A percentile compares a stretch with the other conserved stretches of the same genome.
These are phyloP conservation scores for Phyllotreta cruciferae DNA, from an alignment of 2,888 invertebrate species.

Conservation along the genomic window DNA sequence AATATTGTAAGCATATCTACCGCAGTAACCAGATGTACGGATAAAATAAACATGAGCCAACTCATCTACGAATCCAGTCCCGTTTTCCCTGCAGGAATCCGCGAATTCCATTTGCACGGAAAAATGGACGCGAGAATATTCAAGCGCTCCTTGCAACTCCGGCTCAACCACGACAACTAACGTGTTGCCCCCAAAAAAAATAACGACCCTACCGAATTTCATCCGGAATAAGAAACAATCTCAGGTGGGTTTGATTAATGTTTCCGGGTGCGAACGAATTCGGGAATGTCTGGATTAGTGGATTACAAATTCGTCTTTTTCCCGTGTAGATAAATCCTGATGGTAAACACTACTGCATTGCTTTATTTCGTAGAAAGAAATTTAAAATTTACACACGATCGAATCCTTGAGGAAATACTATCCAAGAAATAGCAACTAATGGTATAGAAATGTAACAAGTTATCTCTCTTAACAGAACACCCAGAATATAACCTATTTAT, in stretches of 20 bases:
- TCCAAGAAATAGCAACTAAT: too few species aligned
- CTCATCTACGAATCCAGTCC: slow-evolving; percentile 11
- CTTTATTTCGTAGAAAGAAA: not conserved
- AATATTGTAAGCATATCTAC: not conserved
- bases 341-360: not conserved
- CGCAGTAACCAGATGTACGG: slow-evolving; percentile 18
- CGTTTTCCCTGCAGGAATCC: slow-evolving; percentile 7
- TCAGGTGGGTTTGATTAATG: slow-evolving; percentile 11
- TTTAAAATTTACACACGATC: too few species aligned
- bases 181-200: slow-evolving; percentile 2
- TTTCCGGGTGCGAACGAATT: slow-evolving; percentile 1
- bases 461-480: too few species aligned
- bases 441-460: too few species aligned
- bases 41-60: slow-evolving; percentile 15
- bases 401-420: too few species aligned
- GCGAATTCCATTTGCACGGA: slow-evolving; percentile 11
- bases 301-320: slow-evolving; percentile 7
- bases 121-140: slow-evolving; percentile 8
- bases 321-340: not conserved
- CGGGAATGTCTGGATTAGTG: slow-evolving; percentile 10
- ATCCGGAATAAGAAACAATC: slow-evolving; percentile 6
- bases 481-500: too few species aligned
- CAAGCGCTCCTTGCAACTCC: slow-evolving; percentile 3
- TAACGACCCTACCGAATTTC: slow-evolving; percentile 10
- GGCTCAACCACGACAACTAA: slow-evolving; percentile 16